Conservation (phyloP, 2,888 invertebrate genomes). For the Drosophila prostipennis region DNA sequence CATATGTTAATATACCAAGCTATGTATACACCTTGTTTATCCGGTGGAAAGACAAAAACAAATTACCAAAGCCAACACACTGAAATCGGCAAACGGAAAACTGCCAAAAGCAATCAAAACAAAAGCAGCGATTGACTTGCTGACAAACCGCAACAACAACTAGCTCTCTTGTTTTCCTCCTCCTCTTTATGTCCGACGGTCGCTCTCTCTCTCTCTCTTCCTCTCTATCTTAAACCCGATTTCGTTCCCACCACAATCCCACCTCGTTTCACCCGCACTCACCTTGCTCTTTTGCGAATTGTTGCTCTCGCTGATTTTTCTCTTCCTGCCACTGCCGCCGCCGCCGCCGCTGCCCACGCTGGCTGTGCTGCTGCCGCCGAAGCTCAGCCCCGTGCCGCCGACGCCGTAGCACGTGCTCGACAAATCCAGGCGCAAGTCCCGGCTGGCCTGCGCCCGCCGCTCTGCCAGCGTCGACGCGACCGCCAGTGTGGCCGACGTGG, state of each 20-base stretch:
- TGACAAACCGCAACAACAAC: constrained; percentile 26
- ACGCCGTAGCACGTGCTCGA: constrained; percentile 79
- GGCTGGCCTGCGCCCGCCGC: constrained; percentile 77
- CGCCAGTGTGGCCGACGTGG: constrained; percentile 56
- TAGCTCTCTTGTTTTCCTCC: not conserved
- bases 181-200: not conserved
- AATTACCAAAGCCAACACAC: constrained; percentile 35
- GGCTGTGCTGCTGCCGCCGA: constrained; percentile 55
- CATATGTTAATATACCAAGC: too few relatives aligned
- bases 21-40: not conserved
- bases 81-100: constrained; percentile 46
- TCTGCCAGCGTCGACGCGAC: constrained; percentile 74
- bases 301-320: constrained; percentile 83
- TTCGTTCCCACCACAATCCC: constrained; percentile 1
- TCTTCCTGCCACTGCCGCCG: constrained; percentile 78
- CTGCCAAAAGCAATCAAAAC: constrained; percentile 72
- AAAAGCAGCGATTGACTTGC: constrained; percentile 72
- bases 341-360: constrained; percentile 57
- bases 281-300: constrained; percentile 84
- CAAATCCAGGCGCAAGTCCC: constrained; percentile 83
- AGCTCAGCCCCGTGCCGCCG: constrained; percentile 72
- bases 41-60: constrained; percentile 17
- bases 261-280: constrained; percentile 46
- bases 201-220: not conserved
- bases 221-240: constrained; percentile 11